phyloP scores from a whole-genome alignment of 2,113 vertebrate genomes.

The Parus major region DNA sequence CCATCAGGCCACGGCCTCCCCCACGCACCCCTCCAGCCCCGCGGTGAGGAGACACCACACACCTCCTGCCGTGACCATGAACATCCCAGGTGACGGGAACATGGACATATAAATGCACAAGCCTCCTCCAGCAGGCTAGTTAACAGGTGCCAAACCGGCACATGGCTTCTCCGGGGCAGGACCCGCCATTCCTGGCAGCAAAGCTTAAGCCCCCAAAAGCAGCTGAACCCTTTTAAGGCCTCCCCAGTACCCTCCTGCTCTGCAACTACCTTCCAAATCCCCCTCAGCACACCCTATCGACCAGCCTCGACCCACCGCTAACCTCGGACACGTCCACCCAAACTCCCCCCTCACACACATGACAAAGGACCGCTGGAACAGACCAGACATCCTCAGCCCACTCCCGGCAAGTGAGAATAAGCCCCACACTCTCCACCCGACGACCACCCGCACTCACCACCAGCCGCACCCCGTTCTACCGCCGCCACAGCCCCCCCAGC shows the following conservation, averaged over 20 bases:
- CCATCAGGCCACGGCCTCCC: neutral
- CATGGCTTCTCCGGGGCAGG: neutral
- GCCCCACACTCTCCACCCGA: accelerated
- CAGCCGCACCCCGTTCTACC: neutral
- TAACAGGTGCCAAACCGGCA: neutral
- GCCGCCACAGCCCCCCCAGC: neutral
- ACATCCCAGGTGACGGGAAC: neutral
- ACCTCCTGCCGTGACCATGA: neutral
- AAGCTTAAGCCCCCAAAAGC: neutral
- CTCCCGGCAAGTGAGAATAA: accelerated
- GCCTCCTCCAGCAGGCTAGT: neutral
- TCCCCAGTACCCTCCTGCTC: neutral
- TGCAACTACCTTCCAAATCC: neutral
- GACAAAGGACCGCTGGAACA: accelerated
- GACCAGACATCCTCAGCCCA: accelerated
- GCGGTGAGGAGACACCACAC: neutral
- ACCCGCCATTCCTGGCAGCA: neutral
- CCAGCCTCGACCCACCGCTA: no score
- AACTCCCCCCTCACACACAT: accelerated
- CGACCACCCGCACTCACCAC: accelerated
- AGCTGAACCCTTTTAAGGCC: neutral
- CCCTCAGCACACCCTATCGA: no score
- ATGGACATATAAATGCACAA: accelerated
- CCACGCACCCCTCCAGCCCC: neutral
- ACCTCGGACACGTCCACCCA: no score